A percentile compares a stretch with the other conserved stretches of the same genome.
Conservation (phyloP, 2,888 invertebrate genomes). For the Argyresthia albistria region DNA sequence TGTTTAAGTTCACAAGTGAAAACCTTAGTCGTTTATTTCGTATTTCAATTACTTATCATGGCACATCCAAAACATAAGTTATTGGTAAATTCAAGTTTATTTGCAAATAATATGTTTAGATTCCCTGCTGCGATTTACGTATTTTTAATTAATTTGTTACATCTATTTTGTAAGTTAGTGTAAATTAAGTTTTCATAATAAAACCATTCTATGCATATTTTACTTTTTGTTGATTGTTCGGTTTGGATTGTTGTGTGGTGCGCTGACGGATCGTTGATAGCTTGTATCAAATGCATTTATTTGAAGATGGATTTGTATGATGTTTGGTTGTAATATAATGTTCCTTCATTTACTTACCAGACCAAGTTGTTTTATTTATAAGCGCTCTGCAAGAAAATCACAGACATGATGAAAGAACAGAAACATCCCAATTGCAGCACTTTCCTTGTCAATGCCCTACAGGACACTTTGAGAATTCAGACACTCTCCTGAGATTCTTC, state of each 20-base stretch:
- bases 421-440: neutral
- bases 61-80: too few species aligned
- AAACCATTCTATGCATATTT: neutral
- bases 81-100: too few species aligned
- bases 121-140: neutral
- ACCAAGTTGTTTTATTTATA: slow-evolving; percentile 21
- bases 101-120: too few species aligned
- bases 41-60: too few species aligned
- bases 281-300: slow-evolving; percentile 31
- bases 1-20: too few species aligned
- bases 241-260: slow-evolving; percentile 8
- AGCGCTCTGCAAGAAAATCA: neutral
- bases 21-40: too few species aligned
- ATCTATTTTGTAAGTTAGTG: slow-evolving; percentile 10
- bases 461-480: too few species aligned
- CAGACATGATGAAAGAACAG: neutral
- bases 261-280: neutral
- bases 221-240: neutral
- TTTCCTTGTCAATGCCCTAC: too few species aligned
- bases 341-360: slow-evolving; percentile 29
- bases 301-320: slow-evolving; percentile 37
- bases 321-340: slow-evolving; percentile 56
- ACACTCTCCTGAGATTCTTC: too few species aligned
- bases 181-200: slow-evolving; percentile 4
- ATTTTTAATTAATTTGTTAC: slow-evolving; percentile 9